Evolutionary conservation across 92 coral and sea anemone species (phyloP), one percentile per base, ranked within the genome.

Genomic region (Bergia puertoricense): DNA sequence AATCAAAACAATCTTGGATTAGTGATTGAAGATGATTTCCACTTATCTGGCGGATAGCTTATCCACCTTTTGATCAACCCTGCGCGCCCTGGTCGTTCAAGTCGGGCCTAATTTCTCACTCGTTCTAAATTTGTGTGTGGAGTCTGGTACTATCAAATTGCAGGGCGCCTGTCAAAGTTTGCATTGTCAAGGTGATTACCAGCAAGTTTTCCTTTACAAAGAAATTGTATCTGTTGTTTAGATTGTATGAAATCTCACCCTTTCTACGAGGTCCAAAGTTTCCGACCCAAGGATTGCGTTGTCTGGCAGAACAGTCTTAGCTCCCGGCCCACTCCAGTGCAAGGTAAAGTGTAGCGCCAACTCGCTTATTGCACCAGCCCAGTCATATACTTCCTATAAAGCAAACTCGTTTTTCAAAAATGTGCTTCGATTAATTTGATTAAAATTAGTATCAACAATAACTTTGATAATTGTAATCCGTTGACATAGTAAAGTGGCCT

Each of bases 341-440:
- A 86, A 5, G 23, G 77, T 86, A 43, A 86, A 77, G 45, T 86
- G 84, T 23, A 86, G 73, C 4, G 76, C 85, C 65, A 86, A 43
- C 45, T 54, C 83, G 10, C 5, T 56, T 9, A 76, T 18, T 30
- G 89, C 16, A 7, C 89, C 85, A 56, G 89, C 89, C 89, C 89
- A 86, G 42, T 86, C 89, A 39, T 86, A 86, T 4, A 86, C 77
- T 45, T 86, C 85, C 89, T 86, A 40, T 75, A 75, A 75, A 72
- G 76, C 76, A 72, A 71, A 71, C 76, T 2, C 11, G 76, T 36
- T 71, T 71, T 71, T 71, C 76, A 71, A 0, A 72, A 72, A 30
- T 30, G 40, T 72, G 42, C 76, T 6, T 44, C 6, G 48, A 44
- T 44, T 44, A 2, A 44, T 44, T 44, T 44, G 48, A 44, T 44